Conservation (phyloP, 2,113 vertebrate species). For the Heterotis niloticus region DNA sequence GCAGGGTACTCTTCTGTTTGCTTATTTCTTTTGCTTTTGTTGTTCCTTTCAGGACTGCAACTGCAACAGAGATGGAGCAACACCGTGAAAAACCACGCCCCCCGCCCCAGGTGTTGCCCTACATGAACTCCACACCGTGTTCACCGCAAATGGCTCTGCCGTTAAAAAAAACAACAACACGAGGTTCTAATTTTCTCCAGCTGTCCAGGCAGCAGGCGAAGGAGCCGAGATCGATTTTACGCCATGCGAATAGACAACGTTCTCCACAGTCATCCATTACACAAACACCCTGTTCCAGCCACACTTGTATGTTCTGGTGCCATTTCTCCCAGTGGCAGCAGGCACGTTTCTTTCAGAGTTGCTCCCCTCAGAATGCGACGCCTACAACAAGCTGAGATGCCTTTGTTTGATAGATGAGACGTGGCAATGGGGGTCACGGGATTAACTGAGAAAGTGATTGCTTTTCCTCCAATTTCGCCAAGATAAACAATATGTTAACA, state of each 20-base stretch:
- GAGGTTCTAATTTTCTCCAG: too few relatives aligned
- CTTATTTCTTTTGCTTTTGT: neutral
- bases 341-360: neutral
- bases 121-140: too few relatives aligned
- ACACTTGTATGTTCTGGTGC: neutral
- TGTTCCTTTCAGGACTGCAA: neutral
- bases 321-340: neutral
- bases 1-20: too few relatives aligned
- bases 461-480: conserved; percentile 13
- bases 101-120: too few relatives aligned
- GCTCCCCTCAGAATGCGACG: neutral
- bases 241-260: neutral
- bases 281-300: neutral
- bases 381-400: neutral
- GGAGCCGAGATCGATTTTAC: neutral
- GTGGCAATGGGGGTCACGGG: conserved; percentile 6
- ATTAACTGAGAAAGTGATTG: conserved; percentile 18
- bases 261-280: neutral
- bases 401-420: conserved; percentile 10
- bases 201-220: neutral
- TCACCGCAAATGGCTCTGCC: too few relatives aligned
- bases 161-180: too few relatives aligned
- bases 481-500: conserved; percentile 13
- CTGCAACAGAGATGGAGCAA: neutral
- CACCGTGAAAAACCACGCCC: neutral